phyloP scores from a whole-genome alignment of 2,888 invertebrate genomes.

The Dryocosmus kuriphilus region DNA sequence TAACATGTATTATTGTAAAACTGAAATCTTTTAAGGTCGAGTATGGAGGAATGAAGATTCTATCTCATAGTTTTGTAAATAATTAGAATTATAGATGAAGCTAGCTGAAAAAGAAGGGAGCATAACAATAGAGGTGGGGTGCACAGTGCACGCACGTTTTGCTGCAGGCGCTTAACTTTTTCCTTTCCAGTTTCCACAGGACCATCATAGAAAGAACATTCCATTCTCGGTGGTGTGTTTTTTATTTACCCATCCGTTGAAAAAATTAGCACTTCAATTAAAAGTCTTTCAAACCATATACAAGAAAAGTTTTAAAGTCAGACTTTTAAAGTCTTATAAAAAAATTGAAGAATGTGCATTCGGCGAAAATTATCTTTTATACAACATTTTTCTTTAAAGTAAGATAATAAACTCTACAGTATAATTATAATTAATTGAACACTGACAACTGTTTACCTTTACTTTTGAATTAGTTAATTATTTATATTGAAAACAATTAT shows the following conservation, averaged over 20 bases:
- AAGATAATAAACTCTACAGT: too few species aligned
- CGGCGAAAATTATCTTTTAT: too few species aligned
- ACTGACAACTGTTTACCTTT: too few species aligned
- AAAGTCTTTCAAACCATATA: too few species aligned
- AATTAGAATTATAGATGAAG: not conserved
- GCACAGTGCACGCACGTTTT: not conserved
- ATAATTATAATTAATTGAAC: too few species aligned
- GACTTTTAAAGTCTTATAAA: too few species aligned
- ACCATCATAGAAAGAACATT: slow-evolving; percentile 54
- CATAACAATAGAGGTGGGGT: slow-evolving; percentile 26
- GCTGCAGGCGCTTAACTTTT: slow-evolving; percentile 59
- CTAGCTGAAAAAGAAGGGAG: slow-evolving; percentile 15
- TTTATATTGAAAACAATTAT: not conserved
- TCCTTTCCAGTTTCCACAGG: slow-evolving; percentile 72
- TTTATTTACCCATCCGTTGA: not conserved
- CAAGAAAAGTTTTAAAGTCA: too few species aligned
- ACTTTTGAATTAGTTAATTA: too few species aligned
- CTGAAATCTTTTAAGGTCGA: not conserved
- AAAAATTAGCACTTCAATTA: not conserved
- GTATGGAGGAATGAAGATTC: slow-evolving; percentile 14
- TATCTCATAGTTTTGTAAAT: slow-evolving; percentile 14
- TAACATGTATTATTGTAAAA: not conserved
- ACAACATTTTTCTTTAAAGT: too few species aligned
- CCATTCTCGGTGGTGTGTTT: not conserved
- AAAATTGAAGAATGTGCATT: too few species aligned